Evolutionary conservation across 2,888 invertebrate species (phyloP), one percentile per base, ranked within the genome.

Genomic region (Drosophila parthenogenetica): DNA sequence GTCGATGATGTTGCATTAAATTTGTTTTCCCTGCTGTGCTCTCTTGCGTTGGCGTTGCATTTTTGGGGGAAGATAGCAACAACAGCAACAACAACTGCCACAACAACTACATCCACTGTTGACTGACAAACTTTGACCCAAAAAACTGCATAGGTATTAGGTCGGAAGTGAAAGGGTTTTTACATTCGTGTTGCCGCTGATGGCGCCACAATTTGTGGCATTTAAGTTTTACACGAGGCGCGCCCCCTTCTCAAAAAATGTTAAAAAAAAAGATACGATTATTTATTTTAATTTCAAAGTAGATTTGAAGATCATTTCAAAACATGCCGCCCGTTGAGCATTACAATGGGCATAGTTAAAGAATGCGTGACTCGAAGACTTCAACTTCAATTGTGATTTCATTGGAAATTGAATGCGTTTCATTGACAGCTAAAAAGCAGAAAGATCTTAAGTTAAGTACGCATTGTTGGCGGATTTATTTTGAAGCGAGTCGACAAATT

Each of bases 1-100:
- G 58, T 63, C 65, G 60, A 84, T 87, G 84, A 81, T 83, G 84
- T 81, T 87, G 83, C 86, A 86, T 83, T 81, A 79, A 83, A 84
- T 73, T 73, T 63, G 71, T 48, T 54, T 66, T 74, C 68, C 76
- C 83, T 61, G 76, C 81, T 69, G 75, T 35, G 62, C 55, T 73
- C 77, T 75, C 76, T 83, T 79, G 77, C 68, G 75, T 74, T 77
- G 73, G 60, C 67, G 70, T 75, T 58, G 17, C 25, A 46, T 66
- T 58, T 59, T 57, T 55, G 37, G 37, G 37, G 39, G 55, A 43
- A 55, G 50, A 57, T 39, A 22, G 51, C 67, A 54, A 57, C 37
- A 51, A 62, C 11, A 43, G 1, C 19, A 2, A 42, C 42, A n/a
- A n/a, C n/a, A n/a, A 49, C 45, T 40, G 17, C 60, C 49, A 11